Conservation (phyloP, 1,140 invertebrate species). For the Hormaphis cornu region DNA sequence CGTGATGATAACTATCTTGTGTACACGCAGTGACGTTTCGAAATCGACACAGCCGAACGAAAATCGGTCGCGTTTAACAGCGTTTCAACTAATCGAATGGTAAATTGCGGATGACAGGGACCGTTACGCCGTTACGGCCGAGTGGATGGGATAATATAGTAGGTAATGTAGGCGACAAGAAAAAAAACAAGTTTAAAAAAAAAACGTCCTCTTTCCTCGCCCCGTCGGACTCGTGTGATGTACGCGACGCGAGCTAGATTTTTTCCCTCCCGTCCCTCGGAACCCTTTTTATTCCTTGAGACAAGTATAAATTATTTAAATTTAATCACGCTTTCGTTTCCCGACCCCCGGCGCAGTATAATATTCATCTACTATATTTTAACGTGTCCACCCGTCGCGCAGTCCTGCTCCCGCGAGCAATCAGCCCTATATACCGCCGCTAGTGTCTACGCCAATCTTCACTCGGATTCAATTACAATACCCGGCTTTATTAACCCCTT, state of each 20-base stretch:
- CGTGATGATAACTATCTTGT: too few relatives aligned
- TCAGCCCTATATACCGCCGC: background rate
- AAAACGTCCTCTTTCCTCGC: conserved; percentile 7
- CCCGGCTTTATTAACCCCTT: conserved; percentile 28
- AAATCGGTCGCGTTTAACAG: too few relatives aligned
- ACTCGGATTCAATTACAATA: conserved; percentile 19
- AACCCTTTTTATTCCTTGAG: conserved; percentile 32
- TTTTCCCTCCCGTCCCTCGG: background rate
- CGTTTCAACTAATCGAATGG: background rate
- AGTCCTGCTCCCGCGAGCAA: too few relatives aligned
- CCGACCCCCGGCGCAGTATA: conserved; percentile 10
- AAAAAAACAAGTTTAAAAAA: too few relatives aligned
- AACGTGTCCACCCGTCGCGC: background rate
- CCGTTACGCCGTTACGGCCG: background rate
- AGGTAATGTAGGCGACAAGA: background rate
- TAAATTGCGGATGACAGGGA: conserved; percentile 19
- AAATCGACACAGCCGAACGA: too few relatives aligned
- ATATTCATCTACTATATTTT: conserved; percentile 8
- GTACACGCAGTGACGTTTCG: too few relatives aligned
- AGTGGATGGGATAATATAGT: background rate
- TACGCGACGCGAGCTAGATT: background rate
- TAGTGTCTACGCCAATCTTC: conserved; percentile 27
- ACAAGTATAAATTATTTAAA: conserved; percentile 33
- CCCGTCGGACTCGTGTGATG: background rate
- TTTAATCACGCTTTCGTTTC: conserved; percentile 30